phyloP scores from a whole-genome alignment of 2,888 invertebrate species.

The Sphecodes monilicornis region DNA sequence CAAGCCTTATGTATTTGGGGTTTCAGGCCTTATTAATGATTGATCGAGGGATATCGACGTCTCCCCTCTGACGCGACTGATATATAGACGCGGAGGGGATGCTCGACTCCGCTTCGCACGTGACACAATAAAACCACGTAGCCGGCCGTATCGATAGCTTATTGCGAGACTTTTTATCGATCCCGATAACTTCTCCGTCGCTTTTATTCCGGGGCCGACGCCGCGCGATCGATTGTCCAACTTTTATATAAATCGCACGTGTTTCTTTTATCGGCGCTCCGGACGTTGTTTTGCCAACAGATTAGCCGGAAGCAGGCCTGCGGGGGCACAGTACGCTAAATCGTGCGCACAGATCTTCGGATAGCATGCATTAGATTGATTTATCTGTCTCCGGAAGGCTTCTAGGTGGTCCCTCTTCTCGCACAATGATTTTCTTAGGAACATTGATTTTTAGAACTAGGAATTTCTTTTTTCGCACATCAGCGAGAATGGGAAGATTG shows the following conservation, averaged over 20 bases:
- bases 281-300: constrained; percentile 71
- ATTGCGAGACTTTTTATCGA: constrained; percentile 78
- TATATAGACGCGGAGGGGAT: constrained; percentile 75
- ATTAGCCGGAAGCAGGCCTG: constrained; percentile 60
- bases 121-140: constrained; percentile 82
- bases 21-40: constrained; percentile 84
- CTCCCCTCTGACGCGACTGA: constrained; percentile 83
- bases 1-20: constrained; percentile 82
- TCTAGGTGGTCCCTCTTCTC: constrained; percentile 11
- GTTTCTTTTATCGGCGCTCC: constrained; percentile 51
- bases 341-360: constrained; percentile 33
- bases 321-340: constrained; percentile 24
- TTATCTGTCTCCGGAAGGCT: constrained; percentile 31
- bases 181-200: constrained; percentile 75
- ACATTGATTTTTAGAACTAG: background rate
- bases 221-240: constrained; percentile 59
- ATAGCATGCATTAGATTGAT: constrained; percentile 55
- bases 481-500: too few relatives aligned
- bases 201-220: constrained; percentile 12
- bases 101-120: constrained; percentile 79
- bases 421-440: too few relatives aligned
- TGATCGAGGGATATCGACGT: constrained; percentile 84
- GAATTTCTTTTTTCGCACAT: fast-evolving
- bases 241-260: constrained; percentile 72
- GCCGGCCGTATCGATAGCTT: constrained; percentile 70